A percentile compares a stretch with the other conserved stretches of the same genome.
Conservation (phyloP, 1,140 invertebrate species). For the Meloidogyne chitwoodi region DNA sequence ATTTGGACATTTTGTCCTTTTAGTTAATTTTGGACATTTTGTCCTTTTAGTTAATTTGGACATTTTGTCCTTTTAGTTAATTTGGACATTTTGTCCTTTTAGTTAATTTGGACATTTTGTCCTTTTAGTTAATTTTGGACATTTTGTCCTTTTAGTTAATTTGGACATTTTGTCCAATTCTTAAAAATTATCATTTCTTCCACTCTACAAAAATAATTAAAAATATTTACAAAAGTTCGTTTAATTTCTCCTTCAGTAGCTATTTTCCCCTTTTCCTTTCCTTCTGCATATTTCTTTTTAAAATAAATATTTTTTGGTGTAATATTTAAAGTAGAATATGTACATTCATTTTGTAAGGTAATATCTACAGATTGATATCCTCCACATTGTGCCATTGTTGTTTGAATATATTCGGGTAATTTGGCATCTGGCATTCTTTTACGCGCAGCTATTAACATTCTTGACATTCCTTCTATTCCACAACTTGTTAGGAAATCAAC, state of each 20-base stretch:
- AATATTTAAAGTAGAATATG: constrained; percentile 13
- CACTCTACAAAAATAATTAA: not conserved
- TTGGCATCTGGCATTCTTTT: constrained; percentile 15
- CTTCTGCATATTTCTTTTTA: constrained; percentile 9
- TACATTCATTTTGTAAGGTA: constrained; percentile 16
- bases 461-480: constrained; percentile 13
- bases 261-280: not conserved
- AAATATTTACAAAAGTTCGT: constrained; percentile 5
- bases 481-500: constrained; percentile 20
- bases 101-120: no score
- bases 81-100: no score
- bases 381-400: constrained; percentile 26
- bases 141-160: no score
- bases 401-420: constrained; percentile 21
- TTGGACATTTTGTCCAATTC: no score
- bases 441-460: constrained; percentile 3
- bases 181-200: no score
- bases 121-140: no score
- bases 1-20: no score
- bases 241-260: not conserved
- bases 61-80: no score
- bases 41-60: no score
- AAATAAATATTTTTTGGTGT: not conserved
- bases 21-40: no score
- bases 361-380: constrained; percentile 18